These are phyloP conservation scores for Thumatha senex DNA, from an alignment of 2,888 invertebrate genomes.

Conservation along the genomic window DNA sequence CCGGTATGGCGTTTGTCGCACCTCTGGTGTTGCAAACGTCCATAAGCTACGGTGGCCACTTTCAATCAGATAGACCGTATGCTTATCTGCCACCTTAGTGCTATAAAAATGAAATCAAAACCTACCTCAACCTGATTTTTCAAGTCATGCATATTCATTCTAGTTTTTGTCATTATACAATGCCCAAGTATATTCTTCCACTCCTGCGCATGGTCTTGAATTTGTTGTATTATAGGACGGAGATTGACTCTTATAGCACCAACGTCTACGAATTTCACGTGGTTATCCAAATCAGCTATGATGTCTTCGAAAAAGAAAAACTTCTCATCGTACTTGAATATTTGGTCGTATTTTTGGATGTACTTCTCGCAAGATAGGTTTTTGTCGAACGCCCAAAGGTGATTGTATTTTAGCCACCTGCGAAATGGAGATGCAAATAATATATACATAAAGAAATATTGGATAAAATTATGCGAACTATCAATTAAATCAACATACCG, in stretches of 20 bases:
- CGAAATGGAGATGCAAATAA: neutral
- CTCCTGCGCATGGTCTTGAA: conserved; percentile 88
- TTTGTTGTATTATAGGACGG: conserved; percentile 85
- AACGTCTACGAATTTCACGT: conserved; percentile 85
- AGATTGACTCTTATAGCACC: conserved; percentile 90
- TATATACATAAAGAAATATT: neutral
- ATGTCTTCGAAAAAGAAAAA: conserved; percentile 92
- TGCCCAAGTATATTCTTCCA: conserved; percentile 91
- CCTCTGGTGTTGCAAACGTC: too few species aligned
- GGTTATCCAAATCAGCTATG: conserved; percentile 85
- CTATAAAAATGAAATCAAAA: too few species aligned
- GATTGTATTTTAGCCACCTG: conserved; percentile 89
- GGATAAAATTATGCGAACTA: too few species aligned
- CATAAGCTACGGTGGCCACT: too few species aligned
- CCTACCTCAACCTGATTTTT: conserved; percentile 87
- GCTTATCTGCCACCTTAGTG: too few species aligned
- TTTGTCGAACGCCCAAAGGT: conserved; percentile 91
- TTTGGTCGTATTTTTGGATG: conserved; percentile 82
- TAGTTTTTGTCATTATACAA: conserved; percentile 86
- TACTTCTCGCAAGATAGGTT: conserved; percentile 90
- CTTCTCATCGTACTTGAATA: conserved; percentile 89
- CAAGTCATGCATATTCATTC: conserved; percentile 86
- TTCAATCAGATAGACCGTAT: too few species aligned
- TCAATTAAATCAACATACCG: too few species aligned
- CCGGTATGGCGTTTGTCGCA: too few species aligned